A percentile compares a stretch with the other conserved stretches of the same genome.
phyloP scores from a whole-genome alignment of 2,888 invertebrate genomes.

The Argyra leucocephala region DNA sequence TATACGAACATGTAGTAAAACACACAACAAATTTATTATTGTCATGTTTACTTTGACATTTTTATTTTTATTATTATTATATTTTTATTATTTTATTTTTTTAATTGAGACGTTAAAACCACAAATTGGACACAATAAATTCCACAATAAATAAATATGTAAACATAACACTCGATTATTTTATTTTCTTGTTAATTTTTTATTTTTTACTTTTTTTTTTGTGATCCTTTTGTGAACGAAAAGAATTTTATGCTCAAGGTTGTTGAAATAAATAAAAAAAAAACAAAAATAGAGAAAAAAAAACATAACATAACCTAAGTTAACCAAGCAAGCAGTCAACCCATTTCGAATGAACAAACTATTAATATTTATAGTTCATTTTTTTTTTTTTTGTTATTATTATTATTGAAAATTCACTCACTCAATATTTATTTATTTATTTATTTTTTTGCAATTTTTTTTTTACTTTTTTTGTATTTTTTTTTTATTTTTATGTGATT shows the following conservation, averaged over 20 bases:
- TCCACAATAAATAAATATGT: not conserved
- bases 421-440: no score
- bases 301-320: not conserved
- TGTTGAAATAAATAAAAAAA: not conserved
- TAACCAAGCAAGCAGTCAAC: not conserved
- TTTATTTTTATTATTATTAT: not conserved
- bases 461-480: not conserved
- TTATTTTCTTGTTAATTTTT: not conserved
- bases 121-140: not conserved
- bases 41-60: no score
- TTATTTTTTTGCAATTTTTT: no score
- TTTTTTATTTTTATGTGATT: not conserved
- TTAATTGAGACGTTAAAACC: constrained; percentile 6
- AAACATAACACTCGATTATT: not conserved
- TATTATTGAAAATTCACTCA: not conserved
- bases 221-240: not conserved
- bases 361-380: not conserved
- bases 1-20: no score
- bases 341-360: not conserved
- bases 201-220: not conserved
- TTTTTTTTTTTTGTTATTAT: not conserved
- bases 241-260: not conserved
- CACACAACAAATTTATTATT: no score
- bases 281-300: no score
- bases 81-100: no score